These are phyloP conservation scores for Coreius guichenoti DNA, from an alignment of 2,797 vertebrate genomes.

Conservation along the genomic window DNA sequence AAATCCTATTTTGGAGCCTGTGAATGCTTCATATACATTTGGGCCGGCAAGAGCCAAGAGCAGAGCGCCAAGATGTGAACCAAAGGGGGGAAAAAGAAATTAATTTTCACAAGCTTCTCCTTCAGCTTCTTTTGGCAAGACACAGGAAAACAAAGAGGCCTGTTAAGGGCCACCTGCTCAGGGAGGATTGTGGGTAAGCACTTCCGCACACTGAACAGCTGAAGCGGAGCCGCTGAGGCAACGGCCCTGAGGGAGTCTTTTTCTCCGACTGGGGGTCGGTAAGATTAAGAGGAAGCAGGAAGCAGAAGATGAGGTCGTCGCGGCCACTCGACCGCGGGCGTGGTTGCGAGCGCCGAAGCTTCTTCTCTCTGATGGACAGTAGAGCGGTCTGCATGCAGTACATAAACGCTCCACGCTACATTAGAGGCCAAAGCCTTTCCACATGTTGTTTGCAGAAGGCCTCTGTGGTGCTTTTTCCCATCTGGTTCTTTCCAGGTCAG, in stretches of 20 bases:
- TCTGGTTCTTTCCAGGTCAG: slow-evolving; percentile 75
- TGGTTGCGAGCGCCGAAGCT: neutral
- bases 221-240: slow-evolving; percentile 55
- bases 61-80: slow-evolving; percentile 34
- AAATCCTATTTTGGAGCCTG: slow-evolving; percentile 44
- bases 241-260: slow-evolving; percentile 34
- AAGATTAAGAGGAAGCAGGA: slow-evolving; percentile 50
- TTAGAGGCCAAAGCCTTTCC: slow-evolving; percentile 80
- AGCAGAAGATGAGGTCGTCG: slow-evolving; percentile 49
- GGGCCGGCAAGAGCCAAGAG: slow-evolving; percentile 9
- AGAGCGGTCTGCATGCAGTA: slow-evolving; percentile 69
- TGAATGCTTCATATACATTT: slow-evolving; percentile 23
- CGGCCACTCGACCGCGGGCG: slow-evolving; percentile 8
- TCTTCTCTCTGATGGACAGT: slow-evolving; percentile 67
- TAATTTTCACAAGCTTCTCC: slow-evolving; percentile 23
- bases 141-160: slow-evolving; percentile 66
- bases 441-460: slow-evolving; percentile 81
- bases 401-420: slow-evolving; percentile 81
- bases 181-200: slow-evolving; percentile 70
- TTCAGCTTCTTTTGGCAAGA: slow-evolving; percentile 66
- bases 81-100: neutral
- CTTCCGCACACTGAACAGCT: slow-evolving; percentile 74
- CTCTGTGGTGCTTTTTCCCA: slow-evolving; percentile 71
- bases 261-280: slow-evolving; percentile 15
- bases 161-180: slow-evolving; percentile 72